A percentile compares a stretch with the other conserved stretches of the same genome.
Conservation (phyloP, 2,113 vertebrate genomes). For the Salvelinus namaycush region DNA sequence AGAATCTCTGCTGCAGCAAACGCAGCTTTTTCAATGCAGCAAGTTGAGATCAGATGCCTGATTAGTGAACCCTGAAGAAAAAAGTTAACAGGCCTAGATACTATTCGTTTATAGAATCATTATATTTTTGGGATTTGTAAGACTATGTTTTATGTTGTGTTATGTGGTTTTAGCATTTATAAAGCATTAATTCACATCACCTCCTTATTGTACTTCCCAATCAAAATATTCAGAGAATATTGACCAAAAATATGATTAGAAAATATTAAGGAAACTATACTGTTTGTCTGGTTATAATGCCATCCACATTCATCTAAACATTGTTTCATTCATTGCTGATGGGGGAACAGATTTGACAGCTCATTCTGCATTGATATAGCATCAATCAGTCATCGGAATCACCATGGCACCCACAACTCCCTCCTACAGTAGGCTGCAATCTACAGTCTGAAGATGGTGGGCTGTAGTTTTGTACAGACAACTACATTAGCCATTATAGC, state of each 20-base stretch:
- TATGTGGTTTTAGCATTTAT: neutral
- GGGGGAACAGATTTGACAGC: neutral
- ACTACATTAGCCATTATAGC: neutral
- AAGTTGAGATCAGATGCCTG: neutral
- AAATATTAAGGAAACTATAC: neutral
- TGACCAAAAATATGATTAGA: neutral
- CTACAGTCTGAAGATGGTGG: neutral
- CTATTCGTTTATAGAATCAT: too few species aligned
- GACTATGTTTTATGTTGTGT: neutral
- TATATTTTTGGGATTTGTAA: neutral
- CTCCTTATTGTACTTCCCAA: too few species aligned
- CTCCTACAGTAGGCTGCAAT: neutral
- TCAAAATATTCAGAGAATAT: too few species aligned
- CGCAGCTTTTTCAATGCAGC: conserved; percentile 5
- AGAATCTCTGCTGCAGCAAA: neutral
- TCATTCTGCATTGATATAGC: neutral
- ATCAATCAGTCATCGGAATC: neutral
- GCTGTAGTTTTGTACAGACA: neutral
- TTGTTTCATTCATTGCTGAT: neutral
- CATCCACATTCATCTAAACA: neutral
- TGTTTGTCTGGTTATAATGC: neutral
- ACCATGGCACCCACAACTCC: neutral
- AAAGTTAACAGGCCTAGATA: too few species aligned
- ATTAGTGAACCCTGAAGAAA: neutral
- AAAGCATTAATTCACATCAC: neutral